Base-by-base conservation (phyloP, 1,140 invertebrate genomes). In the Magallana ariakensis region DNA sequence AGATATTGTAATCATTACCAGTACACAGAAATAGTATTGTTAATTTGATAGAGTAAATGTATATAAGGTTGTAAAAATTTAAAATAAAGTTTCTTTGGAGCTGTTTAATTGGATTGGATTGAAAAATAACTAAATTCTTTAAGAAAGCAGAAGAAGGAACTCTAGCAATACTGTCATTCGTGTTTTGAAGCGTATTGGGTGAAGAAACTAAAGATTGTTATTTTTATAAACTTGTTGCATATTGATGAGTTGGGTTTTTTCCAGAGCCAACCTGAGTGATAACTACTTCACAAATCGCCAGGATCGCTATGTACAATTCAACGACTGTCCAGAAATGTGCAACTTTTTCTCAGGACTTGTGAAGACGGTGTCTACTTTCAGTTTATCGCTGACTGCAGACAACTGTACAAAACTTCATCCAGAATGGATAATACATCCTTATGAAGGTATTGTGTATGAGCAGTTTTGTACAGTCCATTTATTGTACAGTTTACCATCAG, bases 211-310 rank as follows among this genome's bases (percentile, higher is more conserved):
- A 46, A 46, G 33, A 46, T 46, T 46, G 33, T 46, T 46, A 46
- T 46, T 46, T 62, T 62, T 19, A n/a, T n/a, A 62, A 62, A 46
- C 6, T 83, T 83, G n/a, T 57, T 83, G 9, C 22, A 56, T 19
- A 58, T 55, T 7, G 46, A 19, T 33, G 70, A 46, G 19, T 10
- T 60, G 46, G 46, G 83, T 89, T 91, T 87, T 89, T 94, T 95
- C 86, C 93, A 97, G 97, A 13, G 99, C 99, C 11, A 99, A 99
- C 95, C 96, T 99, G 90, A 99, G 98, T 90, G 97, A 98, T 94
- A 97, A 98, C 93, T 99, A 99, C 94, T 99, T 99, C 94, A 97
- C 97, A 26, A 98, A 99, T 95, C 96, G 99, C 81, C 99, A 99
- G 95, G 99, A 99, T 95, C 96, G 99, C 66, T 99, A 99, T 93